Evolutionary conservation across 92 coral and sea anemone genomes (phyloP), one percentile per base, ranked within the genome.

Genomic region (Hydrozoanthus gracilis): DNA sequence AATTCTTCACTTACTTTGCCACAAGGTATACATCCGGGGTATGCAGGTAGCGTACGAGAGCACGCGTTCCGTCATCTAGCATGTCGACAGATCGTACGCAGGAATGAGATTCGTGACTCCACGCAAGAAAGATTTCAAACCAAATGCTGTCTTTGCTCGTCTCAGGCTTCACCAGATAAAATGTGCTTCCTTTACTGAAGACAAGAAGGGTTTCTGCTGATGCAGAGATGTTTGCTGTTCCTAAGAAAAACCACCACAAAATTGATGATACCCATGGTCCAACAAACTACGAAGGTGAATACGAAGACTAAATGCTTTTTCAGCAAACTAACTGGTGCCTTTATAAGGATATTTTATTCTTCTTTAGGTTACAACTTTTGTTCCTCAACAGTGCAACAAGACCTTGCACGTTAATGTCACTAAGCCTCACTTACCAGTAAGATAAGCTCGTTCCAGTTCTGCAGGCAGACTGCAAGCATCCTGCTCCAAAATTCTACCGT

Each of bases 21-120:
- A 80, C 54, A 45, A 65, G 73, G 49, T 80, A 80, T 20, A 80
- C 60, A 80, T 80, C 85, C 50, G 85, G 75, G 85, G 52, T 52
- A 65, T 80, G 66, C 61, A 45, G 73, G 35, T 80, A 80, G 72
- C 85, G 85, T 20, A 80, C 85, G 13, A 80, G 74, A 16, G 85
- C 72, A 49, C 73, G 49, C 2, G 85, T 65, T 3, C 48, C 15
- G 72, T 64, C 51, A 18, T 13, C 20, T 15, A 80, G 74, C 61
- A 80, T 74, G 74, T 80, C 73, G 50, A 65, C 85, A 65, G 14
- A 65, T 4, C 85, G 85, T 65, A 74, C 85, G 47, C 61, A 60
- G 4, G 73, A 80, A 47, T 80, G 85, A 64, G 74, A 80, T 20
- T 62, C 85, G 74, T 80, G 85, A 14, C 74, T 45, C 74, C 73